Evolutionary conservation across 2,797 vertebrate genomes (phyloP), one percentile per base, ranked within the genome.

Genomic region (Semaprochilodus insignis): DNA sequence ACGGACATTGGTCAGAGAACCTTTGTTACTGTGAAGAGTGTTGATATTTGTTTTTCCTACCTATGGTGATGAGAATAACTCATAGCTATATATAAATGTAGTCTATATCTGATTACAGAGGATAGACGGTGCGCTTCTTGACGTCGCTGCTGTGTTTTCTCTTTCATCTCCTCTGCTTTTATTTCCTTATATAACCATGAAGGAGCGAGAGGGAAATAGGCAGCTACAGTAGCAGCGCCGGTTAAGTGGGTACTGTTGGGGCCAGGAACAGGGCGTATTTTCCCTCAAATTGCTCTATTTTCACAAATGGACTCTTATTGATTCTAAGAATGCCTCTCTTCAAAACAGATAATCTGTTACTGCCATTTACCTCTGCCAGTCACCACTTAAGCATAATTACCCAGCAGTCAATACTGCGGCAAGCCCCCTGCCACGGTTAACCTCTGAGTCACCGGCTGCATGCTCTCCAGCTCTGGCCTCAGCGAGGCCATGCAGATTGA

Each of bases 231-330:
- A 66, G 60, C 27, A 65, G 65, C 34, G 34, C 55, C 69, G 74
- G 86, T 87, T 89, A 93, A 93, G 92, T 89, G 87, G 82, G 86
- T 80, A 88, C 85, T 90, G 55, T 88, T 81, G 70, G 77, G 86
- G 89, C 87, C 87, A 52, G 88, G 85, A 80, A 88, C 84, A 90
- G 88, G 81, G 89, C 52, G 82, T 91, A 90, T 94, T 94, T 93
- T 93, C 90, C 83, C 89, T 89, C 88, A 94, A 93, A 94, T 91
- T 94, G 87, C 88, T 88, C 85, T 85, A 92, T 90, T 94, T 95
- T 92, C 88, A 88, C 88, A 93, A 94, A 94, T 94, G 90, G 91
- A 92, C 91, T 92, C 88, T 76, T 94, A 95, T 95, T 95, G 94
- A 96, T 95, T 92, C 92, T 94, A 86, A 86, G 88, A 94, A 93